Evolutionary conservation across 92 coral and sea anemone species (phyloP).

Genomic region (Virgularia gustaviana): DNA sequence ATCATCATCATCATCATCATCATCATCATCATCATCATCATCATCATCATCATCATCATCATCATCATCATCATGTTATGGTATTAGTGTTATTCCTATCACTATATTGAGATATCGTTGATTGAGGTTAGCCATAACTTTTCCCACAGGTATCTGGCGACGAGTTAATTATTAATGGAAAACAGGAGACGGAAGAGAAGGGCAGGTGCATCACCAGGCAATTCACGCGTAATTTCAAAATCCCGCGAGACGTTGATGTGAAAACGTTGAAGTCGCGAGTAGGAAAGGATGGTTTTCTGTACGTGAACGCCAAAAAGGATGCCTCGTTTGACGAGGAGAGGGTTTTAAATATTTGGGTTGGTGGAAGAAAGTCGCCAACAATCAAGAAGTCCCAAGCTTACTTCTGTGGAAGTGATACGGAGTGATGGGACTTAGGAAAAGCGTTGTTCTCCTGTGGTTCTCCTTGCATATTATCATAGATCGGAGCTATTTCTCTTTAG

Average conservation of each 20-base stretch:
- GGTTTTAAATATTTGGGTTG: slow-evolving; percentile 21
- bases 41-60: no score
- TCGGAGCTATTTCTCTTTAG: no score
- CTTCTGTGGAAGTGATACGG: slow-evolving; percentile 19
- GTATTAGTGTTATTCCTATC: no score
- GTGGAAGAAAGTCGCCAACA: slow-evolving; percentile 23
- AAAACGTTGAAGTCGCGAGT: slow-evolving; percentile 66
- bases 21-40: no score
- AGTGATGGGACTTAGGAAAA: no score
- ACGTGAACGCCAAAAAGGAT: slow-evolving; percentile 70
- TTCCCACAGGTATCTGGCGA: no score
- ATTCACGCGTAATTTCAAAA: slow-evolving; percentile 84
- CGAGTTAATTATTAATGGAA: slow-evolving; percentile 55
- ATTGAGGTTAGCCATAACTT: no score
- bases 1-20: no score
- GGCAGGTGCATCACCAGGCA: slow-evolving; percentile 70
- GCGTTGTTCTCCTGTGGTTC: no score
- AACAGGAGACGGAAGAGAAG: slow-evolving; percentile 67
- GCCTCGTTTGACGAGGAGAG: slow-evolving; percentile 38
- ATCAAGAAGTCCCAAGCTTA: slow-evolving; percentile 18
- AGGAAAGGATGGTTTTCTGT: slow-evolving; percentile 74
- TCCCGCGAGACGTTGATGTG: slow-evolving; percentile 88
- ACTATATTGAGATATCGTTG: no score
- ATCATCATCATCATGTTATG: no score
- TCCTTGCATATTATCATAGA: no score